A percentile compares a stretch with the other conserved stretches of the same genome.
These are phyloP conservation scores for Leptinotarsa defecta DNA, from an alignment of 1,140 invertebrate species.

Conservation along the genomic window DNA sequence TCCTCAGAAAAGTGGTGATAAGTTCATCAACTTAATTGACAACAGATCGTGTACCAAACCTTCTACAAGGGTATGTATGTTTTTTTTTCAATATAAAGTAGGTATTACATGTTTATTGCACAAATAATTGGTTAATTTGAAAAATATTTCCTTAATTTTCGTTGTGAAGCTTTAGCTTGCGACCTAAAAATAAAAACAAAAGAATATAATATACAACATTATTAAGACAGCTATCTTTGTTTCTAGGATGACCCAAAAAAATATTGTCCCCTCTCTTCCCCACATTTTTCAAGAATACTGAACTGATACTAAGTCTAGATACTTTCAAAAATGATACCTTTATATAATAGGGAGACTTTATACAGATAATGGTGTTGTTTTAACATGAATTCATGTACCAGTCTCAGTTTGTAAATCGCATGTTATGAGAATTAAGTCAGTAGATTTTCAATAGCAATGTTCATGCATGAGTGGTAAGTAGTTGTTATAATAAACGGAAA, in stretches of 20 bases:
- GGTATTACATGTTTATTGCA: neutral
- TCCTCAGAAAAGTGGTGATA: conserved; percentile 25
- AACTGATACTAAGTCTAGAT: no score
- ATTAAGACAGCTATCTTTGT: no score
- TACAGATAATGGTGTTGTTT: no score
- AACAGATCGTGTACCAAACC: conserved; percentile 36
- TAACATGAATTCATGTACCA: no score
- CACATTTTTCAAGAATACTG: no score
- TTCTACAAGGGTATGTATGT: conserved; percentile 31
- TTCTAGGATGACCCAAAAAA: neutral
- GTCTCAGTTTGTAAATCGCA: neutral
- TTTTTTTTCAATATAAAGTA: neutral
- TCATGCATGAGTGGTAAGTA: no score
- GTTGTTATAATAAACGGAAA: no score
- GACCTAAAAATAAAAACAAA: neutral
- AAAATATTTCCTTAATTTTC: neutral
- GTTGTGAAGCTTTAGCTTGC: no score
- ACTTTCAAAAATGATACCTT: no score
- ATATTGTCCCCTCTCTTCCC: neutral
- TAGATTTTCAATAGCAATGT: neutral
- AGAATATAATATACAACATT: no score
- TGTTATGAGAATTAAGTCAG: neutral
- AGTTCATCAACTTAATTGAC: conserved; percentile 33
- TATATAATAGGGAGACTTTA: no score
- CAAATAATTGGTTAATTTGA: neutral